Evolutionary conservation across 2,113 vertebrate genomes (phyloP), one percentile per base, ranked within the genome.

Genomic region (Thomomys bottae): DNA sequence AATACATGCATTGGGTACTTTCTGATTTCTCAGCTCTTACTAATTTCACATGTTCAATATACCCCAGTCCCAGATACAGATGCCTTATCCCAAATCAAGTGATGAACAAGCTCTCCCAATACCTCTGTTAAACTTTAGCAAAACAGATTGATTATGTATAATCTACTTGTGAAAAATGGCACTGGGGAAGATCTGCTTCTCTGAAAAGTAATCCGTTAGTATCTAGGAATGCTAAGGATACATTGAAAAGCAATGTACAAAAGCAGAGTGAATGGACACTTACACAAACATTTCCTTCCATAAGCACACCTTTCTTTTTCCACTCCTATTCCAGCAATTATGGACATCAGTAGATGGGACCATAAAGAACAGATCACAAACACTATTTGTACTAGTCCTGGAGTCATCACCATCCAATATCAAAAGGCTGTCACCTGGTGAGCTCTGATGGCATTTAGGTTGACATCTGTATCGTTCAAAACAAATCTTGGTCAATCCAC

Each of bases 71-170:
- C 49, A 78, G 34, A 45, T 84, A 79, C 3, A 87, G 84, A 36
- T 49, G 3, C 75, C 36, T 88, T n/a, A 61, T 30, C 45, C 38
- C 36, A 70, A 78, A 84, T 38, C 64, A 81, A 91, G 86, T 89
- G 89, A 73, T 73, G n/a, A 85, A 73, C 36, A 66, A 83, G 63
- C 75, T 34, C 8, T 68, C 70, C 38, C 34, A 76, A 49, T 14
- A 76, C 17, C 18, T 66, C 45, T 73, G 75, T 38, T 54, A 59
- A 79, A 78, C 61, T 75, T 11, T 18, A 88, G 49, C n/a, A 73
- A 93, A 90, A 92, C 68, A 87, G 70, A 75, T 84, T 45, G 80
- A 75, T 84, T 79, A 73, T 90, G 38, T 30, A 79, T 15, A 78
- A 87, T 87, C 18, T 73, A 40, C 24, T 66, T 68, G 84, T 15